Percentiles rank a stretch among this genome's conserved stretches.
These are phyloP conservation scores for Masnerella sp. DNA, from an alignment of 2,888 invertebrate species.

Conservation along the genomic window DNA sequence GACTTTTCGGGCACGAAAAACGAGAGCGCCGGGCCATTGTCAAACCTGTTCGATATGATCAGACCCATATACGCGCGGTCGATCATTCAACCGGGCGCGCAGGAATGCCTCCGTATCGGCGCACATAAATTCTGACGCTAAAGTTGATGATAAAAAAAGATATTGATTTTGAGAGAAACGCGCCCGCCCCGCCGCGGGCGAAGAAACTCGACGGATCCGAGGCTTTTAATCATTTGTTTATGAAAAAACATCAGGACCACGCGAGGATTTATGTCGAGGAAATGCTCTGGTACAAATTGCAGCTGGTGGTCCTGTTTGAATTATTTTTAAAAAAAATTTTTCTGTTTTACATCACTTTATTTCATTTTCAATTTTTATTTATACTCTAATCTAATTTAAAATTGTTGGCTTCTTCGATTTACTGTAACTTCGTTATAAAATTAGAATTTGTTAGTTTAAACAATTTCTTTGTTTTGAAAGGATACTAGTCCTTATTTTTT, in stretches of 20 bases:
- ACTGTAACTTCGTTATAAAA: too few species aligned
- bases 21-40: constrained; percentile 63
- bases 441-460: too few species aligned
- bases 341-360: too few species aligned
- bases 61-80: constrained; percentile 66
- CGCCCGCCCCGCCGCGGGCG: constrained; percentile 22
- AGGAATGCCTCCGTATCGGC: constrained; percentile 32
- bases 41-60: constrained; percentile 69
- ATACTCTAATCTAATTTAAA: too few species aligned
- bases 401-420: too few species aligned
- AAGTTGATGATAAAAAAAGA: constrained; percentile 42
- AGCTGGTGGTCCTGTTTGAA: too few species aligned
- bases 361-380: too few species aligned
- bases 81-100: constrained; percentile 42
- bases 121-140: constrained; percentile 35
- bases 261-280: too few species aligned
- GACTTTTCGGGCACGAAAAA: constrained; percentile 43
- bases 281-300: too few species aligned
- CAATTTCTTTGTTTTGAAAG: neutral
- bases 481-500: too few species aligned
- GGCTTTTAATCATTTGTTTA: constrained; percentile 32
- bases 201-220: constrained; percentile 33
- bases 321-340: too few species aligned
- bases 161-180: constrained; percentile 41
- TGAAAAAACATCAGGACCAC: too few species aligned